Evolutionary conservation across 2,888 invertebrate genomes (phyloP).

Genomic region (Cetonia aurata): DNA sequence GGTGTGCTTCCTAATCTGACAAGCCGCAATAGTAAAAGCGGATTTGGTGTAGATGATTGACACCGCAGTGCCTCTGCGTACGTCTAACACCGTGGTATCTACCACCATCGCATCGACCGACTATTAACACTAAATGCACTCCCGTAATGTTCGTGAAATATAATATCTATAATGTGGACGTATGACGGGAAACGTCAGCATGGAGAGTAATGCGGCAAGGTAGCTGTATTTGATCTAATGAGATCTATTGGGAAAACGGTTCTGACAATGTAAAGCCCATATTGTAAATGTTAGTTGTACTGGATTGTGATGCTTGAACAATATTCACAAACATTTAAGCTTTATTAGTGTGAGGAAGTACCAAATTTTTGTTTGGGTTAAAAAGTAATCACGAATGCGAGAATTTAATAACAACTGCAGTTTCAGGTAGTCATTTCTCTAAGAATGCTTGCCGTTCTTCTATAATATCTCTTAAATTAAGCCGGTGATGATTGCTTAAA

Average conservation of each 20-base stretch:
- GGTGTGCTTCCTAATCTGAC: conserved; percentile 61
- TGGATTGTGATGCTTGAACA: too few species aligned
- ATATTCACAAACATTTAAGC: too few species aligned
- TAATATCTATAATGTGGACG: conserved; percentile 36
- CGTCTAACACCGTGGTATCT: conserved; percentile 7
- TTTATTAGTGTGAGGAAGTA: too few species aligned
- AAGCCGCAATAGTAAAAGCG: conserved; percentile 61
- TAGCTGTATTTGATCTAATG: background rate
- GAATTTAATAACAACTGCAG: too few species aligned
- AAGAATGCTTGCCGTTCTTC: too few species aligned
- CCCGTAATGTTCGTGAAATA: conserved; percentile 40
- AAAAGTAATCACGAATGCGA: too few species aligned
- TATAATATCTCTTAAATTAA: too few species aligned
- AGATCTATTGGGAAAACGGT: background rate
- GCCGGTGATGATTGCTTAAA: too few species aligned
- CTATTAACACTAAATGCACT: conserved; percentile 36
- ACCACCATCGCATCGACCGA: background rate
- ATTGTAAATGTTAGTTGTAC: too few species aligned
- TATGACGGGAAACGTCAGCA: background rate
- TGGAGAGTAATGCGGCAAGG: background rate
- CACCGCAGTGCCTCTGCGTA: conserved; percentile 53
- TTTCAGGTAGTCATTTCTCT: too few species aligned
- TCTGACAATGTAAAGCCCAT: background rate
- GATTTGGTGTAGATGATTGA: conserved; percentile 63
- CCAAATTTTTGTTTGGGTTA: too few species aligned